A percentile compares a stretch with the other conserved stretches of the same genome.
Evolutionary conservation across 2,797 vertebrate genomes (phyloP).

Genomic region (Peromyscus melanophrys): DNA sequence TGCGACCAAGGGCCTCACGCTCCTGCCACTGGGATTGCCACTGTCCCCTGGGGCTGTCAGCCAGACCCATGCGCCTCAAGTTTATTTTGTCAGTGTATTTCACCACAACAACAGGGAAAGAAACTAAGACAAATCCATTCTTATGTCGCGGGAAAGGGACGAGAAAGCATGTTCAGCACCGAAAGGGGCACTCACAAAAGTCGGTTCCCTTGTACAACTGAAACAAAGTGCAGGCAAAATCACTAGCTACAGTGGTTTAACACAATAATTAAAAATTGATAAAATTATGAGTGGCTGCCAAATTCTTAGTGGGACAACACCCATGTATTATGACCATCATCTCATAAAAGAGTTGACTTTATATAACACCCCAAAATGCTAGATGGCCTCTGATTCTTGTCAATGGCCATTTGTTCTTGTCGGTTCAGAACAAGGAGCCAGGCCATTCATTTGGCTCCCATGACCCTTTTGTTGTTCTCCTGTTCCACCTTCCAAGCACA

Average conservation of each 20-base stretch:
- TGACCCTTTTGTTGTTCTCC: neutral
- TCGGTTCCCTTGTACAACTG: neutral
- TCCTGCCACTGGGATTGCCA: neutral
- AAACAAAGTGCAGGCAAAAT: conserved; percentile 24
- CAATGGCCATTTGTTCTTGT: neutral
- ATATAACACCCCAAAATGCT: neutral
- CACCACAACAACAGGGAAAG: neutral
- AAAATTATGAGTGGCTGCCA: neutral
- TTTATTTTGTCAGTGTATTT: neutral
- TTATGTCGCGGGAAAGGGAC: too few relatives aligned
- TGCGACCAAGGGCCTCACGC: neutral
- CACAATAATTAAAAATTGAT: neutral
- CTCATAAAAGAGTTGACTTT: conserved; percentile 56
- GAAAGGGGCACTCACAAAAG: neutral
- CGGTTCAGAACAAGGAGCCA: neutral
- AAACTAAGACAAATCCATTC: neutral
- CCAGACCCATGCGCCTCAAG: too few relatives aligned
- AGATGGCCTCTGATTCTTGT: neutral
- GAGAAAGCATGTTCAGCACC: neutral
- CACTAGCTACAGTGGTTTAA: neutral
- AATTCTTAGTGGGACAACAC: conserved; percentile 28
- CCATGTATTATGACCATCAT: neutral
- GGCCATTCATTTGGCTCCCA: neutral
- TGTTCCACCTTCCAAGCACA: neutral
- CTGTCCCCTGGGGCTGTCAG: neutral